These are phyloP conservation scores for Nycticebus coucang DNA, from an alignment of 2,113 vertebrate species.

Conservation along the genomic window DNA sequence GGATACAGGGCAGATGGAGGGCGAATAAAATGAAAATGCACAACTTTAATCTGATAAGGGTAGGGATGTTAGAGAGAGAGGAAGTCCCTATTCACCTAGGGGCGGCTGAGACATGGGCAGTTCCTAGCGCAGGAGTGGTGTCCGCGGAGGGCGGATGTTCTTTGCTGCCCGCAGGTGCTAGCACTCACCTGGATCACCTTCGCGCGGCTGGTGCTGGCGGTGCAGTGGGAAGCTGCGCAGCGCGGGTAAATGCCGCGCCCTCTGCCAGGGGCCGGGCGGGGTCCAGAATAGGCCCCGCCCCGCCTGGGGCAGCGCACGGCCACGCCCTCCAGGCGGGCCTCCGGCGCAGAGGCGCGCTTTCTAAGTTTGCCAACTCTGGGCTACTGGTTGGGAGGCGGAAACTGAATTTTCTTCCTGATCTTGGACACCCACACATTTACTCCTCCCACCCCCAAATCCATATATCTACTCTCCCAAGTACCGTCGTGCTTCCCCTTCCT, in stretches of 20 bases:
- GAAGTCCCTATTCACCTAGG: not conserved
- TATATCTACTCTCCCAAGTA: no score
- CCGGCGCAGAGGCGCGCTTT: fast-evolving
- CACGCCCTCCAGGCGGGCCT: constrained; percentile 8
- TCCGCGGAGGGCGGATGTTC: not conserved
- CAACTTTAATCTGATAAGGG: not conserved
- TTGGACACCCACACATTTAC: no score
- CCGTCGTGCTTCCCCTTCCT: not conserved
- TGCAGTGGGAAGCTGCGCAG: not conserved
- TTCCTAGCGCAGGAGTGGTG: not conserved
- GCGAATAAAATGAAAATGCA: not conserved
- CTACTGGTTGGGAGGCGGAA: fast-evolving
- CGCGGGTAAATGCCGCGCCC: not conserved
- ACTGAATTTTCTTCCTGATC: not conserved
- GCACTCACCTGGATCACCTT: constrained; percentile 66
- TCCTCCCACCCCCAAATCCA: fast-evolving
- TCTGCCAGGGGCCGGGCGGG: not conserved
- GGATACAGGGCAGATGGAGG: not conserved
- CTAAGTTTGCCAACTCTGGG: fast-evolving
- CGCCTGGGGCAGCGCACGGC: fast-evolving
- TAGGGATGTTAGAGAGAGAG: not conserved
- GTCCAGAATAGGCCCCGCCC: not conserved
- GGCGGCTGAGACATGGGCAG: not conserved
- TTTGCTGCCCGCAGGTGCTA: not conserved
- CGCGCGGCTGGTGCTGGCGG: not conserved